Evolutionary conservation across 2,113 vertebrate species (phyloP).

Genomic region (Chlorodrepanis virens): DNA sequence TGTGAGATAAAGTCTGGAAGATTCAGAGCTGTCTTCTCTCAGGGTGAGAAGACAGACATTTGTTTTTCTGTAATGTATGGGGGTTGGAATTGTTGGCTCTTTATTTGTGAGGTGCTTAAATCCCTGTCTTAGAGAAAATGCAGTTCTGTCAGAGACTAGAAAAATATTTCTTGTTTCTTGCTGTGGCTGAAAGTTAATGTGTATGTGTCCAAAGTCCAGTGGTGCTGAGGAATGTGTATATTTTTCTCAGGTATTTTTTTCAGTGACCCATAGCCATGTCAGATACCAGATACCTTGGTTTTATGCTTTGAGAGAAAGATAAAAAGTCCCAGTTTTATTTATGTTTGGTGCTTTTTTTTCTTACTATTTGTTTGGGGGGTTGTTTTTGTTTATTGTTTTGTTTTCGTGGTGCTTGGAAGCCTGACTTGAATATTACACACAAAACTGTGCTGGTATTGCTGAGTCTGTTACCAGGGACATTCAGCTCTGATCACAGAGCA

Average conservation of each 20-base stretch:
- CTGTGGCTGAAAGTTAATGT: background rate
- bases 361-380: background rate
- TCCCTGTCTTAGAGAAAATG: background rate
- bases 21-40: background rate
- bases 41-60: background rate
- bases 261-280: background rate
- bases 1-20: background rate
- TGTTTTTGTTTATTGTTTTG: background rate
- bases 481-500: background rate
- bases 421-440: background rate
- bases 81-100: background rate
- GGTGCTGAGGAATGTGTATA: background rate
- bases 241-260: background rate
- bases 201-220: background rate
- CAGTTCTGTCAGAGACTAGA: background rate
- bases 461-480: background rate
- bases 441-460: background rate
- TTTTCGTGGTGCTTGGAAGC: background rate
- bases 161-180: background rate
- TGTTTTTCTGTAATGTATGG: background rate
- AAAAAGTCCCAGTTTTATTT: background rate
- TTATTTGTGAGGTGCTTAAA: background rate
- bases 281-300: background rate
- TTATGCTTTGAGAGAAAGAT: background rate
- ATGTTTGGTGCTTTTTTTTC: background rate